These are phyloP conservation scores for Himalopsyche kuldschensis DNA, from an alignment of 2,888 invertebrate genomes.

Conservation along the genomic window DNA sequence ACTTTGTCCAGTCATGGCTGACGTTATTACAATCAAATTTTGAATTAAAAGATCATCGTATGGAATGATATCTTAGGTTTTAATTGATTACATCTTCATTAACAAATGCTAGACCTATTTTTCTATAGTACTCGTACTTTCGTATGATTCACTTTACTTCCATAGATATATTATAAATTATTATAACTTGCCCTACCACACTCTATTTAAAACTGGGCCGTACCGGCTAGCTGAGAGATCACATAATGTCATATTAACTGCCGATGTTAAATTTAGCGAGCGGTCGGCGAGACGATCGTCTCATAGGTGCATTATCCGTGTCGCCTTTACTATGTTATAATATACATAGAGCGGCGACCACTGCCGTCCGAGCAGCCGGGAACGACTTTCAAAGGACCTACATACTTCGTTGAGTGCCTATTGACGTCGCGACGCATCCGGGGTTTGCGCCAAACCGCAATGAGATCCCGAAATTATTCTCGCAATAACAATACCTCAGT, in stretches of 20 bases:
- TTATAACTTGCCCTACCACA: neutral
- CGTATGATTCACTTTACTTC: neutral
- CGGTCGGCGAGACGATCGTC: neutral
- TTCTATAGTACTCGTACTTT: too few relatives aligned
- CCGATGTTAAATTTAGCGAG: neutral
- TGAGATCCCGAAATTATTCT: neutral
- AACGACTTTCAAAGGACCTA: constrained; percentile 1
- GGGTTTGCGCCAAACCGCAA: neutral
- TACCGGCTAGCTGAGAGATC: neutral
- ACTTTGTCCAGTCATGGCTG: too few relatives aligned
- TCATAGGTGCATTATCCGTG: neutral
- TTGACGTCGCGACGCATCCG: neutral
- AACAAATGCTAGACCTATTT: too few relatives aligned
- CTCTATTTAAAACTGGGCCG: neutral
- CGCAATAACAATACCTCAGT: neutral
- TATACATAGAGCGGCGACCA: neutral
- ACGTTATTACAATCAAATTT: too few relatives aligned
- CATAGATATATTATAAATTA: neutral
- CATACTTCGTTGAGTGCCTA: neutral
- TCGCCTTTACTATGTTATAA: neutral
- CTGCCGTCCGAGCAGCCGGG: neutral
- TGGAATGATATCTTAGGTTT: too few relatives aligned
- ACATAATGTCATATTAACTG: neutral
- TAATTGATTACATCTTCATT: too few relatives aligned
- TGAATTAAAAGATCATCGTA: too few relatives aligned